phyloP scores from a whole-genome alignment of 2,113 vertebrate genomes.

The Sapayoa aenigma region DNA sequence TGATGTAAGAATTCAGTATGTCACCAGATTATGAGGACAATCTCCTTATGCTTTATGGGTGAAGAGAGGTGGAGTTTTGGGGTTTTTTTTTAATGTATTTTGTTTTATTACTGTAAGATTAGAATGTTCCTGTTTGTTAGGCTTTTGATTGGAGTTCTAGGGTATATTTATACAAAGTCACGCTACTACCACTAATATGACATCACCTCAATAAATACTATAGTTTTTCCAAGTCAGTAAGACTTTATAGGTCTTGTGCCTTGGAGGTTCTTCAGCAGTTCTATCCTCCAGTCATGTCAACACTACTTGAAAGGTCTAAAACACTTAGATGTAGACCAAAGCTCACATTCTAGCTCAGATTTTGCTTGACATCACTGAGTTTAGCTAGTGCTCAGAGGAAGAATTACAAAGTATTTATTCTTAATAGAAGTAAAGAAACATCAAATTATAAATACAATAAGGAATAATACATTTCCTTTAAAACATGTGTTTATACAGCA shows the following conservation, averaged over 20 bases:
- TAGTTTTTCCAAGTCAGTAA: neutral
- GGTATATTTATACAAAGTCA: neutral
- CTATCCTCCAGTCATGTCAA: neutral
- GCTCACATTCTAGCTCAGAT: neutral
- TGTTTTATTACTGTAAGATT: neutral
- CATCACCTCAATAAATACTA: neutral
- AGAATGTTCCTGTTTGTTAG: neutral
- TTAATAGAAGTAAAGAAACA: neutral
- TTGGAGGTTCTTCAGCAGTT: neutral
- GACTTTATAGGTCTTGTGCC: rapidly evolving
- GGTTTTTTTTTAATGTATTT: neutral
- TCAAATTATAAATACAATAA: neutral
- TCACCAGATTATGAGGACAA: neutral
- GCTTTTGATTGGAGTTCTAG: neutral
- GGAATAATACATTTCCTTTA: neutral
- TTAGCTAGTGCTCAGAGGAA: neutral
- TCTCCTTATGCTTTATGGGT: neutral
- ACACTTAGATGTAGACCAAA: neutral
- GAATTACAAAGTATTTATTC: neutral
- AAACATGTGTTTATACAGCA: neutral
- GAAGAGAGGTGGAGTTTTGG: neutral
- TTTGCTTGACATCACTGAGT: neutral
- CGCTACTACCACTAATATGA: neutral
- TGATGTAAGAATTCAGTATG: neutral
- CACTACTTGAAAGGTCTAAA: neutral